Evolutionary conservation across 2,797 vertebrate genomes (phyloP), one percentile per base, ranked within the genome.

Genomic region (Chelon labrosus): DNA sequence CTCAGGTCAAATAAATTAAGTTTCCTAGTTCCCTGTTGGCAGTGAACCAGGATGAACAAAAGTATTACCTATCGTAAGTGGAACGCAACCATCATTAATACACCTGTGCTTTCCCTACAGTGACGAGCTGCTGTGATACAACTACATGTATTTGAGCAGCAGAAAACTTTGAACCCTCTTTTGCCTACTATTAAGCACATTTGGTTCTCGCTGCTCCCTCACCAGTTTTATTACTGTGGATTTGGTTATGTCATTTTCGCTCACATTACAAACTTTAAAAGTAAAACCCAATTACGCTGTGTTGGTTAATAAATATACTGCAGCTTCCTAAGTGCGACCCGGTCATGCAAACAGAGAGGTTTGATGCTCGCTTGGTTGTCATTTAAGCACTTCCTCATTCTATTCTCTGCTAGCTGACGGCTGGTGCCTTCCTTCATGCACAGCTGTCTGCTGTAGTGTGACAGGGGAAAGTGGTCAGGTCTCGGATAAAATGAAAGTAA

Each of bases 351-450:
- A 39, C 9, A 27, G 20, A 17, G 12, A 37, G 46, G 42, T 68
- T 39, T 50, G 37, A 65, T 10, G 20, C n/a, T 42, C 19, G 13
- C 61, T 17, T 10, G 5, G 22, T 35, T 70, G 47, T 56, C 14
- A 22, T 38, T 64, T 57, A 41, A 22, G 49, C 19, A 53, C 80
- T 75, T 82, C 75, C 71, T 70, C 41, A n/a, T 80, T 77, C 65
- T 35, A 22, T 44, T 75, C 42, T 63, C 6, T 60, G 60, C 47
- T 11, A 52, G 51, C n/a, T 14, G 14, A 25, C 25, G 31, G 31
- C 31, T 31, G 31, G 31, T 62, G 47, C 20, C 31, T 39, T 4
- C 14, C 57, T 14, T 25, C 57, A 19, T 42, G 50, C 47, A 42
- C 61, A 17, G 57, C 42, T 51, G 46, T 65, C 37, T 51, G 37